Percentiles rank a stretch among this genome's conserved stretches.
Evolutionary conservation across 2,888 invertebrate genomes (phyloP).

Genomic region (Keiferia lycopersicella): DNA sequence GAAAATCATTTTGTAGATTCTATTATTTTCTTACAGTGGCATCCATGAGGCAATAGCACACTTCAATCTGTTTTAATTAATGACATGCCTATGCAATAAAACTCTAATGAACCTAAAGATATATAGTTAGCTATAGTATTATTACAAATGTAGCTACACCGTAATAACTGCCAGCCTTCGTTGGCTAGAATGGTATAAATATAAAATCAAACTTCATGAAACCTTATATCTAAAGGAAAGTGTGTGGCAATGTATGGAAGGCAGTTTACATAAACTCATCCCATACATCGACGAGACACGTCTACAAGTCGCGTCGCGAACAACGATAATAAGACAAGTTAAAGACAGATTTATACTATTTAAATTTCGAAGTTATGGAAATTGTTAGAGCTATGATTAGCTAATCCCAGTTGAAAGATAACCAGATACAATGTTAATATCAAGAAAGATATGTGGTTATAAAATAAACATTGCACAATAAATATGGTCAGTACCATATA

Average conservation of each 20-base stretch:
- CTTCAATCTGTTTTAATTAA: background rate
- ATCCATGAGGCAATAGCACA: background rate
- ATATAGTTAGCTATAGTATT: background rate
- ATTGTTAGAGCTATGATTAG: constrained; percentile 9
- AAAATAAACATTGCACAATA: constrained; percentile 27
- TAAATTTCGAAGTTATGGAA: constrained; percentile 3
- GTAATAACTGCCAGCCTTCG: constrained; percentile 18
- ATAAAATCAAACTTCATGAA: constrained; percentile 26
- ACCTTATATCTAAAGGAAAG: constrained; percentile 35
- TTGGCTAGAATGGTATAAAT: constrained; percentile 23
- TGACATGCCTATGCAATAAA: constrained; percentile 1
- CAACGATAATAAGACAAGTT: constrained; percentile 31
- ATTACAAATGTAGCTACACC: constrained; percentile 1
- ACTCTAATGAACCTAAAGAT: constrained; percentile 8
- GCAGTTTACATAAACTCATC: constrained; percentile 44
- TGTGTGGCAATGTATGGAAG: constrained; percentile 62
- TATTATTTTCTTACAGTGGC: background rate
- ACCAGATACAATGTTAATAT: background rate
- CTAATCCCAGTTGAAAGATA: constrained; percentile 6
- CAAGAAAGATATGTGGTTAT: constrained; percentile 7
- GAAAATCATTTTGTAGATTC: constrained; percentile 30
- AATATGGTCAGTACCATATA: constrained; percentile 24
- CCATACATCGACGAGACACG: constrained; percentile 56
- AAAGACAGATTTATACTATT: constrained; percentile 16
- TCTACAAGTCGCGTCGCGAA: constrained; percentile 22